These are phyloP conservation scores for Myodes glareolus DNA, from an alignment of 2,113 vertebrate genomes.

Conservation along the genomic window DNA sequence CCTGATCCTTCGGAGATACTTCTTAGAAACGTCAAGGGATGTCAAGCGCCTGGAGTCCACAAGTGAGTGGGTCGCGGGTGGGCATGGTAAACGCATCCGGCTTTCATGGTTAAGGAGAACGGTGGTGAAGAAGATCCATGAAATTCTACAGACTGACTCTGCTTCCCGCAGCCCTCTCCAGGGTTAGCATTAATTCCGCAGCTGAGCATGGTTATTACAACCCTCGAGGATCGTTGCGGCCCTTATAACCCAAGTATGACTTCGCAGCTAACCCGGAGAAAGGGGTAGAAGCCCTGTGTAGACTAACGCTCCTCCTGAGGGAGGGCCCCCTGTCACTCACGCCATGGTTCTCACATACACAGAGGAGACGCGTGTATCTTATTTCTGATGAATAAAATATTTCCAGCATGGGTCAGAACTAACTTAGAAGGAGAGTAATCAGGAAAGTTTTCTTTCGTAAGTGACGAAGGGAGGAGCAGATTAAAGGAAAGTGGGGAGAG, in stretches of 20 bases:
- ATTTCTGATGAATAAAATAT: not conserved
- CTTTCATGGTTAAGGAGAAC: not conserved
- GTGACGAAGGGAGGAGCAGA: not conserved
- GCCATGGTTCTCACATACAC: not conserved
- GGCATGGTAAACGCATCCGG: not conserved
- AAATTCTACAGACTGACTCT: not conserved
- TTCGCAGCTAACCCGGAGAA: not conserved
- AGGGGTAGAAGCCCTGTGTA: not conserved
- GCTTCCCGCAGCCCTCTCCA: not conserved
- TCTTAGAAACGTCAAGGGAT: conserved; percentile 92
- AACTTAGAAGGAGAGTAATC: not conserved
- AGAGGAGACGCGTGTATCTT: too few relatives aligned
- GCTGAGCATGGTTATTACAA: accelerated
- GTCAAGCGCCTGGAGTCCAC: conserved; percentile 94
- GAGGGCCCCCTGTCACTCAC: not conserved
- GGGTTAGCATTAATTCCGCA: not conserved
- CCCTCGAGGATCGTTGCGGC: accelerated
- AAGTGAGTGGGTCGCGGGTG: conserved; percentile 86
- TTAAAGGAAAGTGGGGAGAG: not conserved
- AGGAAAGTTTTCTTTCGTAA: not conserved
- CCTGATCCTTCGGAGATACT: conserved; percentile 92
- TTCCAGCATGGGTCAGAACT: not conserved
- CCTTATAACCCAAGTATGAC: too few relatives aligned
- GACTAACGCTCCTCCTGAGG: not conserved
- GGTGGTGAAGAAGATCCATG: not conserved